These are phyloP conservation scores for Scylla paramamosain DNA, from an alignment of 1,140 invertebrate genomes.

Conservation along the genomic window DNA sequence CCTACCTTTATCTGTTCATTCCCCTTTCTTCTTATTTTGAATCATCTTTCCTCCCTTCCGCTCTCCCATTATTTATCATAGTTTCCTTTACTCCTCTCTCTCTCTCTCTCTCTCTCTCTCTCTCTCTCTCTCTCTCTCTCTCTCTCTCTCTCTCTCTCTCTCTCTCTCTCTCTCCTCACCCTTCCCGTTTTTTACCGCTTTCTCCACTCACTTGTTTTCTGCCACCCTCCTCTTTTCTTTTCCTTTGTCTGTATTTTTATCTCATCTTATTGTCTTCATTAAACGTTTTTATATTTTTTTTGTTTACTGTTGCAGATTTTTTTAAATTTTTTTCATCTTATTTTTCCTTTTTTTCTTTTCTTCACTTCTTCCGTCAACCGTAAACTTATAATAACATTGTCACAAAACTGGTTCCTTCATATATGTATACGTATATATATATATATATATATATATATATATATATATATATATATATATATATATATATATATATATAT, in stretches of 20 bases:
- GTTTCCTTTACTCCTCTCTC: not conserved
- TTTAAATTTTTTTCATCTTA: too few species aligned
- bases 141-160: constrained; percentile 9
- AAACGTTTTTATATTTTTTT: not conserved
- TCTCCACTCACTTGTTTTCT: not conserved
- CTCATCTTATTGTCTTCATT: constrained; percentile 14
- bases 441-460: too few species aligned
- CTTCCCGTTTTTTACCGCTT: not conserved
- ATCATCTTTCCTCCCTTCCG: constrained; percentile 17
- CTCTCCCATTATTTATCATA: constrained; percentile 2
- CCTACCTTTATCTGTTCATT: not conserved
- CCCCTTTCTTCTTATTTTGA: constrained; percentile 22
- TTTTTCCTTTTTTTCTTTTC: too few species aligned
- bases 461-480: too few species aligned
- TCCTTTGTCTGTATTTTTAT: not conserved
- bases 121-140: not conserved
- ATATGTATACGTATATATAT: too few species aligned
- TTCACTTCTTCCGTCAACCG: too few species aligned
- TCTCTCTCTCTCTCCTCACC: constrained; percentile 9
- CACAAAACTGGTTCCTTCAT: too few species aligned
- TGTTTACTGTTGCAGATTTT: too few species aligned
- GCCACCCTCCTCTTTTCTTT: constrained; percentile 19
- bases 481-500: too few species aligned
- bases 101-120: constrained; percentile 5
- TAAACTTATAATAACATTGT: too few species aligned